Conservation (phyloP, 2,888 invertebrate species). For the Thymelicus lineola region DNA sequence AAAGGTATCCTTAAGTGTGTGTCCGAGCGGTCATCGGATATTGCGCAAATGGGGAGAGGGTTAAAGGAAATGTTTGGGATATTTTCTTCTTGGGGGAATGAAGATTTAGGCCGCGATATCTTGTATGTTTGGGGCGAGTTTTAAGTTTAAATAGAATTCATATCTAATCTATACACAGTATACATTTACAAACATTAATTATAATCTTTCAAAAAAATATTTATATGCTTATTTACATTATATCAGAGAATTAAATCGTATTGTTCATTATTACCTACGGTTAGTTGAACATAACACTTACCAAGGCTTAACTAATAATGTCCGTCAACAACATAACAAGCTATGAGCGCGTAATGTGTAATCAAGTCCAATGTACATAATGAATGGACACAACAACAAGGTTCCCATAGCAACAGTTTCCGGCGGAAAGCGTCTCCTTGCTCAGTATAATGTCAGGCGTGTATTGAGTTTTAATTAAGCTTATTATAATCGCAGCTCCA, state of each 20-base stretch:
- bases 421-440: slow-evolving; percentile 70
- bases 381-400: slow-evolving; percentile 45
- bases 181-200: too few species aligned
- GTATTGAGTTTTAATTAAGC: slow-evolving; percentile 68
- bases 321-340: not conserved
- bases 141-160: slow-evolving; percentile 3
- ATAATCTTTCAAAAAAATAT: slow-evolving; percentile 6
- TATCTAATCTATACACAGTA: too few species aligned
- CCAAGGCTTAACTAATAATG: not conserved
- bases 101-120: slow-evolving; percentile 64
- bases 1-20: slow-evolving; percentile 46
- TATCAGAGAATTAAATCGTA: not conserved
- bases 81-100: slow-evolving; percentile 60
- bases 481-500: slow-evolving; percentile 58
- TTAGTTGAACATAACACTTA: not conserved
- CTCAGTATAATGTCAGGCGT: slow-evolving; percentile 65
- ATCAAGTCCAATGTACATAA: slow-evolving; percentile 18
- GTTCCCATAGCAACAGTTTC: slow-evolving; percentile 63
- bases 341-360: slow-evolving; percentile 5
- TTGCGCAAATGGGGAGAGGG: slow-evolving; percentile 57
- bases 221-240: not conserved
- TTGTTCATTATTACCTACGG: not conserved
- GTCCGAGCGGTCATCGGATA: slow-evolving; percentile 57
- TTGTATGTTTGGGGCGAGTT: slow-evolving; percentile 18
- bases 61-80: slow-evolving; percentile 57